Evolutionary conservation across 2,888 invertebrate species (phyloP), one percentile per base, ranked within the genome.

Genomic region (Orthonevra nobilis): DNA sequence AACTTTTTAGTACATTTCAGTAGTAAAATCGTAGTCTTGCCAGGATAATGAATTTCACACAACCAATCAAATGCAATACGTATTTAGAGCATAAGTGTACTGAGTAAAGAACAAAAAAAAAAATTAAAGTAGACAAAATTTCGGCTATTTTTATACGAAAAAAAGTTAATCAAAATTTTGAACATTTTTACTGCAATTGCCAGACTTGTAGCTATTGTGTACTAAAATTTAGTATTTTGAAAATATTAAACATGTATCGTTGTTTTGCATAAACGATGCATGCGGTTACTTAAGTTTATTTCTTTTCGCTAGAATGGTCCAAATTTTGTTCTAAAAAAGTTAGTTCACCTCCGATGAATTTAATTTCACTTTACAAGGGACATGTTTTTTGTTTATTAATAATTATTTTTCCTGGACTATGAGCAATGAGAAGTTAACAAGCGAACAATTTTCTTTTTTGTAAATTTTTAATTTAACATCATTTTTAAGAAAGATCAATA

Each of bases 141-240:
- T 79, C 68, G 73, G 61, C 66, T 73, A 70, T 79, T 66, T 79
- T 61, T 61, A 54, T 50, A 70, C 46, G 34, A 9, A 69, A n/a
- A 63, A 10, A n/a, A n/a, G n/a, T n/a, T n/a, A n/a, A 58, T n/a
- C 48, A 42, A 66, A n/a, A 34, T 17, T 34, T 23, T 23, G 23
- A 4, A 23, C 23, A 23, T 23, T 23, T 5, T 23, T 23, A 26
- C 40, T 69, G 50, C 64, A 40, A 72, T 56, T 68, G 60, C 54
- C 61, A 36, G 61, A 48, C 42, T 60, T 64, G 60, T 73, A 72
- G 79, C 54, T 32, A 77, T 66, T 54, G 52, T 72, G 73, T 79
- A 79, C 79, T 79, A 73, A 73, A 72, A 73, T 46, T 79, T 79
- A 73, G 79, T 72, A 61, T 58, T 50, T 42, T 17, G 12, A 36